A percentile compares a stretch with the other conserved stretches of the same genome.
Conservation (phyloP, 2,888 invertebrate genomes). For the Habroteleia sp. region DNA sequence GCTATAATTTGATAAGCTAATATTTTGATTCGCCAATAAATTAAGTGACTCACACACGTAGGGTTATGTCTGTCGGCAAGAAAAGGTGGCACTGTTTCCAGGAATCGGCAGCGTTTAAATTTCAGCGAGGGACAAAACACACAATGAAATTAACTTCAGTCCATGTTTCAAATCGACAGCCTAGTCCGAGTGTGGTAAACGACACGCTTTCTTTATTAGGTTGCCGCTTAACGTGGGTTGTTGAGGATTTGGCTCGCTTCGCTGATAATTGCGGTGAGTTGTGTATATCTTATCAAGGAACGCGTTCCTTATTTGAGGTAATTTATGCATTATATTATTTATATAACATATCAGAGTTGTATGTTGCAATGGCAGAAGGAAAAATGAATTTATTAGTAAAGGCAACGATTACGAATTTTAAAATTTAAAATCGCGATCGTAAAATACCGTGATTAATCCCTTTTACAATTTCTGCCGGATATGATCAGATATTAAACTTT, state of each 20-base stretch:
- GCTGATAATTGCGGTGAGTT: conserved; percentile 7
- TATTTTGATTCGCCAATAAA: background rate
- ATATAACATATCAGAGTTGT: too few relatives aligned
- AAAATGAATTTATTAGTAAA: too few relatives aligned
- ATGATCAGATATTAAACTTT: too few relatives aligned
- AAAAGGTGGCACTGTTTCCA: conserved; percentile 10
- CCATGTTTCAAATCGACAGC: conserved; percentile 1
- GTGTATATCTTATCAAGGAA: background rate
- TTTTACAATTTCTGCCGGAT: too few relatives aligned
- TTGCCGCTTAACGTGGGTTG: background rate
- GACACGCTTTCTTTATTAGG: conserved; percentile 25
- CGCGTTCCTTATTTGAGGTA: too few relatives aligned
- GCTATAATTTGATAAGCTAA: too few relatives aligned
- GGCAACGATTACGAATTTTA: too few relatives aligned
- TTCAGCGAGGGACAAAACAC: conserved; percentile 27
- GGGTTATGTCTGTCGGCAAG: background rate
- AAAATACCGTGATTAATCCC: too few relatives aligned
- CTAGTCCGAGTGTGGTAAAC: background rate
- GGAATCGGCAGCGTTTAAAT: conserved; percentile 11
- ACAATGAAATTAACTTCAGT: conserved; percentile 31
- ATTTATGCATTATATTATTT: too few relatives aligned
- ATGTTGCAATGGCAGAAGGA: too few relatives aligned
- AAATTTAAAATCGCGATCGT: too few relatives aligned
- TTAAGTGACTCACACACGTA: conserved; percentile 2
- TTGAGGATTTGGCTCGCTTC: background rate